phyloP scores from a whole-genome alignment of 2,888 invertebrate species.

The Tromatobia lineatoria region DNA sequence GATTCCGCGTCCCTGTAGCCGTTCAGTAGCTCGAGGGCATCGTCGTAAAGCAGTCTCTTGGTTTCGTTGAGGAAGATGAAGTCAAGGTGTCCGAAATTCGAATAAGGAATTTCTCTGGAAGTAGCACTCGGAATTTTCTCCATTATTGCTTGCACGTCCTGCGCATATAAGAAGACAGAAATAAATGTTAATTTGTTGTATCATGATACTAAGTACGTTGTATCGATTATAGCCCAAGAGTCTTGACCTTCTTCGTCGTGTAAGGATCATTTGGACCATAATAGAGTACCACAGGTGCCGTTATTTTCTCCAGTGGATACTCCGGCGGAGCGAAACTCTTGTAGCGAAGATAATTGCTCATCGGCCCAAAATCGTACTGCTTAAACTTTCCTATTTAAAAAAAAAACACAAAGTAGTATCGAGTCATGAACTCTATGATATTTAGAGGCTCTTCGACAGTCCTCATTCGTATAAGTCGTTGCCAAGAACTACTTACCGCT shows the following conservation, averaged over 20 bases:
- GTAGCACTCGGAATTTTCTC: conserved; percentile 67
- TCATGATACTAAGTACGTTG: not conserved
- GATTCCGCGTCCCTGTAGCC: conserved; percentile 39
- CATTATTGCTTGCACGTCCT: conserved; percentile 72
- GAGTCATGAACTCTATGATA: conserved; percentile 27
- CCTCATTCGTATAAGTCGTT: conserved; percentile 15
- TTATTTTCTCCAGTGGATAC: conserved; percentile 78
- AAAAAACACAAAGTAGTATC: conserved; percentile 1
- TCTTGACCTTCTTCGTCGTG: conserved; percentile 73
- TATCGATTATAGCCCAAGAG: conserved; percentile 27
- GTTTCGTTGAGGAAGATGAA: conserved; percentile 71
- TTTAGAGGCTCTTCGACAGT: not conserved
- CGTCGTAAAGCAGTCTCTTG: conserved; percentile 68
- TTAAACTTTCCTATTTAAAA: conserved; percentile 73
- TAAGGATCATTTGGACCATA: conserved; percentile 69
- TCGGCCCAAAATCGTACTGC: conserved; percentile 74
- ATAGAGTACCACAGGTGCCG: conserved; percentile 78
- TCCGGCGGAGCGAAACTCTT: conserved; percentile 76
- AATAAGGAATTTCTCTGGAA: conserved; percentile 65
- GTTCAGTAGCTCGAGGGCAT: conserved; percentile 62
- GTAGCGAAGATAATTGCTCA: conserved; percentile 72
- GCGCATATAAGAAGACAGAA: conserved; percentile 27
- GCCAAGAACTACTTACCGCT: conserved; percentile 72
- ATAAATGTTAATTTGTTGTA: conserved; percentile 39
- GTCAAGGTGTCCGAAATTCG: conserved; percentile 74